phyloP scores from a whole-genome alignment of 2,113 vertebrate species.

The Pelecanoides urinatrix region DNA sequence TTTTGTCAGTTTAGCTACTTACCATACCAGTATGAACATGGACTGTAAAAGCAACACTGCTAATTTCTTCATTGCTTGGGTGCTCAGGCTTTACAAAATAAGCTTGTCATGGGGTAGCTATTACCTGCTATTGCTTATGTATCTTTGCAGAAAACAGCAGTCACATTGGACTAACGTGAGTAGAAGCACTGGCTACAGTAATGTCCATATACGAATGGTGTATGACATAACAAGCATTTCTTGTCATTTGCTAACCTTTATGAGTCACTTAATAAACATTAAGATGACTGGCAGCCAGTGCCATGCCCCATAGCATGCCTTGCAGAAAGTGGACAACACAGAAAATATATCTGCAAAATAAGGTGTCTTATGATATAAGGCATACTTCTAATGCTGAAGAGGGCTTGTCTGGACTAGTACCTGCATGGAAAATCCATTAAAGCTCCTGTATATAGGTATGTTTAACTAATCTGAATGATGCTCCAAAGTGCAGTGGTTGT shows the following conservation, averaged over 20 bases:
- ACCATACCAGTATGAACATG: neutral
- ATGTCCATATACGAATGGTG: neutral
- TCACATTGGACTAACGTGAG: neutral
- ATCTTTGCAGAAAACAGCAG: neutral
- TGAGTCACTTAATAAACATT: neutral
- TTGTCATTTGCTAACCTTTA: neutral
- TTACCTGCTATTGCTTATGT: neutral
- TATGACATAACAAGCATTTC: neutral
- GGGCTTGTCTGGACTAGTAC: neutral
- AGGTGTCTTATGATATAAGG: neutral
- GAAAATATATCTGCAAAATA: neutral
- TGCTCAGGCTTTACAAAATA: neutral
- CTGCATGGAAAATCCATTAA: neutral
- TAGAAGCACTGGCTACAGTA: neutral
- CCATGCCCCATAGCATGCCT: neutral
- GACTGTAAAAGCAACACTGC: neutral
- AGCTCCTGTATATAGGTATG: neutral
- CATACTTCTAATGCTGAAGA: neutral
- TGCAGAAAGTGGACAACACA: neutral
- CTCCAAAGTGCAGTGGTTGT: neutral
- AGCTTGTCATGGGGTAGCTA: neutral
- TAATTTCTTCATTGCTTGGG: neutral
- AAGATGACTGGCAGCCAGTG: neutral
- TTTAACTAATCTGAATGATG: neutral
- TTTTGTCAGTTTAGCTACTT: slow-evolving; percentile 16